Evolutionary conservation across 2,888 invertebrate species (phyloP).

Genomic region (Troglohyphantes excavatus): DNA sequence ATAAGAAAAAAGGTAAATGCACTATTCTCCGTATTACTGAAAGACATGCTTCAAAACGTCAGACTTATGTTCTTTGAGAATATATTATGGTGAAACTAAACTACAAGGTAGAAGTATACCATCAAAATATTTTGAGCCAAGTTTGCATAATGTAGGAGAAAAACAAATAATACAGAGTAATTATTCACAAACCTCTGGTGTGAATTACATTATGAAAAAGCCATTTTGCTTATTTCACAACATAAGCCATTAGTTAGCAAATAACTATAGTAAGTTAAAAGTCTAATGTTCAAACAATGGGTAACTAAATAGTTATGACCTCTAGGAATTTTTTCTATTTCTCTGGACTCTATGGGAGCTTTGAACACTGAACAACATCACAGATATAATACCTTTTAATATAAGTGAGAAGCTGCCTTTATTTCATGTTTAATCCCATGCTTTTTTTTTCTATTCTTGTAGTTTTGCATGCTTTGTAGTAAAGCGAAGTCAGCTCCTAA

Average conservation of each 20-base stretch:
- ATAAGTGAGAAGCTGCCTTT: conserved; percentile 70
- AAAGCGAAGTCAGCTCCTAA: conserved; percentile 34
- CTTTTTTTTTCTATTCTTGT: conserved; percentile 11
- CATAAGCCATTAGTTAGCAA: conserved; percentile 22
- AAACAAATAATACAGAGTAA: conserved; percentile 30
- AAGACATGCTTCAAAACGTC: background rate
- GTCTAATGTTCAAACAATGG: conserved; percentile 30
- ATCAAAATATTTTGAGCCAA: conserved; percentile 63
- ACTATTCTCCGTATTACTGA: background rate
- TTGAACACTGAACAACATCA: conserved; percentile 73
- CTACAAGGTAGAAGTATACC: conserved; percentile 62
- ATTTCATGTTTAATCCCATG: conserved; percentile 42
- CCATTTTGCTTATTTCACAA: background rate
- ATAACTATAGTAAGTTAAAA: conserved; percentile 26
- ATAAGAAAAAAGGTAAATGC: no score
- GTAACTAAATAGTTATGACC: conserved; percentile 41
- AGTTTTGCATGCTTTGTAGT: conserved; percentile 23
- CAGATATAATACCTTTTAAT: conserved; percentile 72
- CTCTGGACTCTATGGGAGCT: conserved; percentile 44
- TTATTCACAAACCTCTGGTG: conserved; percentile 36
- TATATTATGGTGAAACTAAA: conserved; percentile 56
- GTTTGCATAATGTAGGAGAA: conserved; percentile 25
- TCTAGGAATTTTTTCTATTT: conserved; percentile 35
- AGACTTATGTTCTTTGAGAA: conserved; percentile 30
- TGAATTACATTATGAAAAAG: background rate